These are phyloP conservation scores for Cheumatopsyche charites DNA, from an alignment of 1,140 invertebrate genomes.

Conservation along the genomic window DNA sequence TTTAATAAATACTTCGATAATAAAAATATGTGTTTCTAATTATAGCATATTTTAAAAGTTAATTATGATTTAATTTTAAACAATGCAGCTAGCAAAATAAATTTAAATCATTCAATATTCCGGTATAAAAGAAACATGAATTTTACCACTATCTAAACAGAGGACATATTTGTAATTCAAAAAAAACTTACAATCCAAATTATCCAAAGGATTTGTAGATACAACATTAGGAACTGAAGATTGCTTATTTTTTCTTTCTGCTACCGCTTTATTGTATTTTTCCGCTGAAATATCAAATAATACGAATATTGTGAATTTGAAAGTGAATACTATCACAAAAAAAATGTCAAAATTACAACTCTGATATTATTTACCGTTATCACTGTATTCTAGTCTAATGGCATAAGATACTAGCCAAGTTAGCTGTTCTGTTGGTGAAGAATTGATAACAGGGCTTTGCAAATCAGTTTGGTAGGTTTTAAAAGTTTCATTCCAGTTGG, in stretches of 20 bases:
- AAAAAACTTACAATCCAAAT: conserved; percentile 79
- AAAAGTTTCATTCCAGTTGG: conserved; percentile 76
- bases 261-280: conserved; percentile 72
- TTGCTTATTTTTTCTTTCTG: conserved; percentile 64
- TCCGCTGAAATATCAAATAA: conserved; percentile 63
- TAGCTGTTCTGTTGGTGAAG: conserved; percentile 66
- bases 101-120: no score
- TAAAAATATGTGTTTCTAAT: not conserved
- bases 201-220: conserved; percentile 82
- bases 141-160: not conserved
- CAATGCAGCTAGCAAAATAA: no score
- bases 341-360: not conserved
- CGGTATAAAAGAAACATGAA: no score
- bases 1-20: no score
- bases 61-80: no score
- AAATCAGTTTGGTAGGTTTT: conserved; percentile 79
- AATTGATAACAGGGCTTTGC: conserved; percentile 64
- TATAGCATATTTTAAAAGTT: no score
- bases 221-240: conserved; percentile 69
- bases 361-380: conserved; percentile 73
- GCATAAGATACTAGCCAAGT: conserved; percentile 90
- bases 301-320: conserved; percentile 27
- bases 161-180: no score
- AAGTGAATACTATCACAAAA: conserved; percentile 24
- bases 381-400: conserved; percentile 80